A percentile compares a stretch with the other conserved stretches of the same genome.
Evolutionary conservation across 2,888 invertebrate species (phyloP).

Genomic region (Cactoblastis cactorum): DNA sequence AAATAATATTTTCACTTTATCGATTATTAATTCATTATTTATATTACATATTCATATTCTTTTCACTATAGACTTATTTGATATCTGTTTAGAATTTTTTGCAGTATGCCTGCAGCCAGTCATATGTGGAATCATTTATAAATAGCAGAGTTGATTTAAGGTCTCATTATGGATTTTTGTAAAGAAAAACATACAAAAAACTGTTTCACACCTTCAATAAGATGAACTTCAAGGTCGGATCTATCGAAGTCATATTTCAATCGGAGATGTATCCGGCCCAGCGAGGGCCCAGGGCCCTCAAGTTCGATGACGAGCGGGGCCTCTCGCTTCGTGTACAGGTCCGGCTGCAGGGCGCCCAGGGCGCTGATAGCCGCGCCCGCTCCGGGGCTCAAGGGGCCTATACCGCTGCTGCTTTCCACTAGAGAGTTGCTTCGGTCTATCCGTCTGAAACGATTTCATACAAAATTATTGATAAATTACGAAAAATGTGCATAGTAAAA

Average conservation of each 20-base stretch:
- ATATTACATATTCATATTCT: too few species aligned
- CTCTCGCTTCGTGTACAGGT: constrained; percentile 89
- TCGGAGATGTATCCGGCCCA: constrained; percentile 90
- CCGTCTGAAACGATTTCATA: constrained; percentile 59
- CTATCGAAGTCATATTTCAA: constrained; percentile 94
- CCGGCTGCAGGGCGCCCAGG: constrained; percentile 91
- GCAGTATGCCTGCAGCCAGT: too few species aligned
- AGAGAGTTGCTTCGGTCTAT: constrained; percentile 77
- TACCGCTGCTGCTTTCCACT: constrained; percentile 69
- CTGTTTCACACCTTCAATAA: constrained; percentile 93
- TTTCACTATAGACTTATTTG: too few species aligned
- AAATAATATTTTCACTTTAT: too few species aligned
- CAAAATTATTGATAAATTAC: too few species aligned
- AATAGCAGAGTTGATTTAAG: too few species aligned
- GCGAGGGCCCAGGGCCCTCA: constrained; percentile 81
- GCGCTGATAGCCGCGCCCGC: constrained; percentile 63
- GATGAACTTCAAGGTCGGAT: constrained; percentile 93
- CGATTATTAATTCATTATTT: too few species aligned
- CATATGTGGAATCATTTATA: too few species aligned
- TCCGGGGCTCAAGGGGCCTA: constrained; percentile 64
- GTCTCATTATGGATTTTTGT: too few species aligned
- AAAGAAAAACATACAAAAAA: too few species aligned
- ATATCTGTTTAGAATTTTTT: too few species aligned
- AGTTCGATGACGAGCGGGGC: constrained; percentile 86
- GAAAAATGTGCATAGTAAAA: too few species aligned